Base-by-base conservation (phyloP, 1,140 invertebrate species). In the Danaus plexippus region DNA sequence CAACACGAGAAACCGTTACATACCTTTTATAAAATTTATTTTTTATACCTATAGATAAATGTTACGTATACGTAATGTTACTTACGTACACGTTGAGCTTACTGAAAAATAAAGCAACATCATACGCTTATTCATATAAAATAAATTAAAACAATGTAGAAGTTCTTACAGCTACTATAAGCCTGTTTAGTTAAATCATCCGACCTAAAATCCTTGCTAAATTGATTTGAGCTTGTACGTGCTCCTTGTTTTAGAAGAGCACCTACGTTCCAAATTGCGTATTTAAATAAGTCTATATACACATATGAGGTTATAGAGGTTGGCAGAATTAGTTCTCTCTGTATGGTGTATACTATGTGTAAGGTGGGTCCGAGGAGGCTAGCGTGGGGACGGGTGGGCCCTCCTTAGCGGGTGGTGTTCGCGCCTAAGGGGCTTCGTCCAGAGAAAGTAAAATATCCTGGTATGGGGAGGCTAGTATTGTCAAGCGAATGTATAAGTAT, bases 401-500 rank as follows among this genome's bases (percentile, higher is more conserved):
- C 58, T 59, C 65, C 69, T 57, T 63, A 52, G 55, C 53, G 66
- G 73, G 69, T 65, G 69, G 71, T 56, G 67, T 69, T 67, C 71
- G 70, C 77, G 79, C 79, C 77, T 75, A 63, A 78, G 77, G 81
- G 80, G 77, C 66, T 72, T 72, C 81, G 82, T 78, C 82, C 80
- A 85, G 81, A 82, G 79, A 85, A 85, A 85, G 81, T 85, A 81
- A 82, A 85, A 77, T 80, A 80, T 79, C 81, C 80, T 79, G 80
- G 77, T 77, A 68, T 76, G 80, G 71, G 82, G 77, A 77, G 80
- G 78, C 82, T 81, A 85, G 80, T 77, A 85, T 82, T 85, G 82
- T 85, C 82, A 85, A 85, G 76, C 74, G 71, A 59, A 81, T 80
- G 65, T 83, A 83, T 81, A 85, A 67, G 61, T 82, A 81, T 84